Conservation (phyloP, 1,140 invertebrate genomes). For the Lordiphosa stackelbergi region DNA sequence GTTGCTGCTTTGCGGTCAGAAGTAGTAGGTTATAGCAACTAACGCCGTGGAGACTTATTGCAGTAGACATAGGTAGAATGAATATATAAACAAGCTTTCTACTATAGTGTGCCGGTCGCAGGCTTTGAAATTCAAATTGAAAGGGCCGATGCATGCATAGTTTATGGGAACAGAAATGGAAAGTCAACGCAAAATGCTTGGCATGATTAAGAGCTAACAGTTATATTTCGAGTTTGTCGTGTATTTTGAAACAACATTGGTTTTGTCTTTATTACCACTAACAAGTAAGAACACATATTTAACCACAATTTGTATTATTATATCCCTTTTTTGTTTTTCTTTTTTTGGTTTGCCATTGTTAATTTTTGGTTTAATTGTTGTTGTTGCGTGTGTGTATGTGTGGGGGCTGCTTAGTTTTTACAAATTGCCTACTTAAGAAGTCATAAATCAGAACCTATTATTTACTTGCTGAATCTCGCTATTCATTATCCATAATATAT, state of each 20-base stretch:
- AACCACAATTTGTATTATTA: constrained; percentile 70
- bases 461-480: constrained; percentile 18
- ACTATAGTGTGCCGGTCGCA: too few species aligned
- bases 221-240: constrained; percentile 43
- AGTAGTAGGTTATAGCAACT: too few species aligned
- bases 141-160: constrained; percentile 3
- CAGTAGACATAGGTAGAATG: too few species aligned
- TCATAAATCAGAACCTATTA: constrained; percentile 66
- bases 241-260: constrained; percentile 12
- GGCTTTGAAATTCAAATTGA: too few species aligned
- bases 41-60: too few species aligned
- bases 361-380: constrained; percentile 17
- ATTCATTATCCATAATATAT: constrained; percentile 36
- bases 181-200: constrained; percentile 63
- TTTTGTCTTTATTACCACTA: constrained; percentile 66
- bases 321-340: constrained; percentile 22
- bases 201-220: constrained; percentile 70
- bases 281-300: constrained; percentile 77
- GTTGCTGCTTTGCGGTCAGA: too few species aligned
- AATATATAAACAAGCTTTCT: too few species aligned
- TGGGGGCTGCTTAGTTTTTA: constrained; percentile 56
- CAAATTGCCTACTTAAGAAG: constrained; percentile 72
- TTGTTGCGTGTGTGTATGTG: constrained; percentile 23
- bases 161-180: constrained; percentile 10
- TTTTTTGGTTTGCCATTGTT: constrained; percentile 16